phyloP scores from a whole-genome alignment of 2,888 invertebrate genomes.

The Platerodrilus igneus region DNA sequence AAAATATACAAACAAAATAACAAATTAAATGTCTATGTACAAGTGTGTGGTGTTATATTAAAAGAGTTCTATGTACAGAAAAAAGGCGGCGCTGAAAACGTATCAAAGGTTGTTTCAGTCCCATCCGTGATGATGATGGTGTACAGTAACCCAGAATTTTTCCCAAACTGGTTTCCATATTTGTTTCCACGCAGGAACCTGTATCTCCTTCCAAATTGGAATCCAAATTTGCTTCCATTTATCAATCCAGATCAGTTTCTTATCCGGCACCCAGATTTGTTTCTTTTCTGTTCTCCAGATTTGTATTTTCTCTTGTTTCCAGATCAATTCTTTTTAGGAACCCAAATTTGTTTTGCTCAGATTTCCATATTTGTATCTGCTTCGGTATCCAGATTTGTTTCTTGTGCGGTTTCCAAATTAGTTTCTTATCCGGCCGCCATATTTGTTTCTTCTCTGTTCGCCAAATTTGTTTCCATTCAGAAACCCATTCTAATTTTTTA shows the following conservation, averaged over 20 bases:
- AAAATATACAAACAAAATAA: no score
- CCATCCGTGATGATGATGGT: conserved; percentile 44
- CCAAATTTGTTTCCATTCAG: conserved; percentile 66
- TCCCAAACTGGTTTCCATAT: conserved; percentile 76
- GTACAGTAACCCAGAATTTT: conserved; percentile 60
- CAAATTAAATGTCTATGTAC: no score
- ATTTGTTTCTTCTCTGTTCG: conserved; percentile 65
- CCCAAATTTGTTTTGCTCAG: conserved; percentile 55
- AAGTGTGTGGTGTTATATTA: no score
- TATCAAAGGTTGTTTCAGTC: no score
- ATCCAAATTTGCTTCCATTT: conserved; percentile 64
- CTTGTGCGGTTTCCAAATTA: conserved; percentile 55
- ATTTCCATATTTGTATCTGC: conserved; percentile 61
- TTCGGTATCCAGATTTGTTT: conserved; percentile 62
- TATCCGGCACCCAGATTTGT: conserved; percentile 63
- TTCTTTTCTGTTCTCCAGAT: conserved; percentile 51
- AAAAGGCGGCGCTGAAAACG: no score
- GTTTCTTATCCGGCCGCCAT: conserved; percentile 56
- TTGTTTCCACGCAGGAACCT: conserved; percentile 68
- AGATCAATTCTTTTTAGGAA: conserved; percentile 54
- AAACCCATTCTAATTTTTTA: conserved; percentile 65
- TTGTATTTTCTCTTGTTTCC: conserved; percentile 55
- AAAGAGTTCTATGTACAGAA: no score
- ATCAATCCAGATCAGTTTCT: conserved; percentile 64
- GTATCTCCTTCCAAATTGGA: conserved; percentile 56